Evolutionary conservation across 1,140 invertebrate species (phyloP), one percentile per base, ranked within the genome.

Genomic region (Zaprionus inermis): DNA sequence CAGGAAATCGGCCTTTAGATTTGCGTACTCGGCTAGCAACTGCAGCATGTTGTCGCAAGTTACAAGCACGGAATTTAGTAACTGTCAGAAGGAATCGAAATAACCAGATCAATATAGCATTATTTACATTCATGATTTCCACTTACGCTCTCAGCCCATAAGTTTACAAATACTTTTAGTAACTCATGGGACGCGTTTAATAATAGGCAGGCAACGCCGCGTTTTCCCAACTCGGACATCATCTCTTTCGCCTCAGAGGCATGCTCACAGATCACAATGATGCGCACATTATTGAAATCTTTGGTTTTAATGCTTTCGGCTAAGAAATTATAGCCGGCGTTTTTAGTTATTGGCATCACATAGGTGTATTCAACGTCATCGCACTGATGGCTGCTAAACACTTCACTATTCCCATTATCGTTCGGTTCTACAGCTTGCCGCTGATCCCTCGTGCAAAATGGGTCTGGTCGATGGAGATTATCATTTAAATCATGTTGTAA

Each of bases 111-210:
- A 7, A 16, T 16, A 3, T 16, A 11, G 3, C 24, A 28, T 46
- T 14, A 61, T 20, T 22, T 0, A 18, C 5, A 51, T 22, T 6
- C 16, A 22, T 20, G 0, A 54, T 22, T 44, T 9, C 0, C 41
- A 63, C 76, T 79, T 58, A 79, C 78, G 36, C 61, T 57, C 1
- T 71, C 14, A 2, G 30, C 38, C 72, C 55, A 70, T 5, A 66
- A 12, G 1, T 10, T 16, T 1, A 74, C 5, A 14, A 56, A 6
- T 12, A 3, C 9, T 2, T 14, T 30, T 10, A 61, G 44, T 2
- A n/a, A 10, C 2, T 9, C 2, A 3, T 34, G 34, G 20, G 36
- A 5, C 16, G 9, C 16, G 11, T 64, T 59, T 4, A 79, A 5
- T 28, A 78, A 22, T 3, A 72, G 22, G 2, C 57, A 57, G 4